Percentiles rank a stretch among this genome's conserved stretches.
phyloP scores from a whole-genome alignment of 2,888 invertebrate species.

The Aphelenchoides bicaudatus region DNA sequence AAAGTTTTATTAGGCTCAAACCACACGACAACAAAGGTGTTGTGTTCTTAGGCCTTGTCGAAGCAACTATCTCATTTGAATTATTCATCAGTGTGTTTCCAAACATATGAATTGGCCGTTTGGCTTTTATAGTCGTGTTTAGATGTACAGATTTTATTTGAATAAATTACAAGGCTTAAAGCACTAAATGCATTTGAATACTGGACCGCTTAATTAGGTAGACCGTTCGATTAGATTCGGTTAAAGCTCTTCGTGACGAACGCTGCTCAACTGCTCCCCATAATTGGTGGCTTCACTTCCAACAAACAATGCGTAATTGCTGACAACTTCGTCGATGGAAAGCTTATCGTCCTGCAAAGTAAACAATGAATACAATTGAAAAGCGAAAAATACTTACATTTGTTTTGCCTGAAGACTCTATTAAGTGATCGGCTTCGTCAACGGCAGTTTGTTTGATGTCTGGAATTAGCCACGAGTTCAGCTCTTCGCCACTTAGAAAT shows the following conservation, averaged over 20 bases:
- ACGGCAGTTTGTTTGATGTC: conserved; percentile 40
- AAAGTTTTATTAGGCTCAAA: too few relatives aligned
- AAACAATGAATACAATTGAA: background rate
- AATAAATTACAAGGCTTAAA: too few relatives aligned
- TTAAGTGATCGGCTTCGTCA: conserved; percentile 62
- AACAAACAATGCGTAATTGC: conserved; percentile 82
- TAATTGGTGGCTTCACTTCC: conserved; percentile 87
- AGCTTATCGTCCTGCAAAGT: conserved; percentile 69
- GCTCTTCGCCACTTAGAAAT: conserved; percentile 73
- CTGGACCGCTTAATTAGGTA: too few relatives aligned
- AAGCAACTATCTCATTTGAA: too few relatives aligned
- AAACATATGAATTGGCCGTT: too few relatives aligned
- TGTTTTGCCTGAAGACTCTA: conserved; percentile 74
- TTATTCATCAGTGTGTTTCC: too few relatives aligned
- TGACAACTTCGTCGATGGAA: conserved; percentile 76
- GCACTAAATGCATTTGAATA: background rate
- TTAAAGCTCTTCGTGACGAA: conserved; percentile 65
- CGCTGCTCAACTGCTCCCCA: conserved; percentile 77
- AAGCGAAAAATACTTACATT: conserved; percentile 61
- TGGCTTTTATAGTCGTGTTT: too few relatives aligned
- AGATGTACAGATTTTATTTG: too few relatives aligned
- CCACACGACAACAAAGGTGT: too few relatives aligned
- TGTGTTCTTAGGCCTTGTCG: too few relatives aligned
- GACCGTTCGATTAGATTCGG: too few relatives aligned
- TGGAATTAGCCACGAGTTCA: conserved; percentile 72